Base-by-base conservation (phyloP, 2,113 vertebrate genomes). In the Uria aalge region DNA sequence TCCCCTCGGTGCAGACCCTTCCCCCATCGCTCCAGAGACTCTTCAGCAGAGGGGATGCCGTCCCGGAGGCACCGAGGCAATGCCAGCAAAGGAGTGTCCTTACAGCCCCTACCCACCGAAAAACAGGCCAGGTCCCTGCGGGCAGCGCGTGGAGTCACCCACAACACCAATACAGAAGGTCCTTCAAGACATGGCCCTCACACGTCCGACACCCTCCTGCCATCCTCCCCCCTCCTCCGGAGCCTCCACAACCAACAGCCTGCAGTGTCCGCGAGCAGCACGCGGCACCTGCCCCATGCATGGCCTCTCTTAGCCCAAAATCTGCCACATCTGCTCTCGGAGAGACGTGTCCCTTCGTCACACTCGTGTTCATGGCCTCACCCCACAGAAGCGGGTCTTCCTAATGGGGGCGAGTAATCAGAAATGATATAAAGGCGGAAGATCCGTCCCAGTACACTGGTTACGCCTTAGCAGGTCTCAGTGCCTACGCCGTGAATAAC, bases 341-440 rank as follows among this genome's bases (percentile, higher is more conserved):
- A 52, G 26, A 32, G 36, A 17, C 1, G 0, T 3, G 12, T 41
- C 87, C 34, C 7, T 13, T 6, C 8, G 18, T 47, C 26, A 17
- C 57, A 0, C 14, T 34, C 2, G 0, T 15, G 15, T 3, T 53
- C 50, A 3, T 0, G 2, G 66, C 66, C 73, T 53, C 3, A 2
- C 14, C 16, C 36, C 12, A 48, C 69, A 68, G 40, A 16, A 67
- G 57, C 30, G 40, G 34, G 9, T 64, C 32, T 13, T 78, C 71
- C 38, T 12, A 1, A 20, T 0, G 16, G 15, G 52, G n/a, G 19
- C 8, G 27, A 69, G 15, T 3, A 2, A 87, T 20, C 29, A 62
- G 47, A 26, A 91, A 5, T 60, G 12, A 2, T 1, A 6, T 2
- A 14, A 27, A 8, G 38, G 19, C 72, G 62, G 38, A 59, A 72